phyloP scores from a whole-genome alignment of 64 coral and sea anemone genomes.

The Montipora cactus region DNA sequence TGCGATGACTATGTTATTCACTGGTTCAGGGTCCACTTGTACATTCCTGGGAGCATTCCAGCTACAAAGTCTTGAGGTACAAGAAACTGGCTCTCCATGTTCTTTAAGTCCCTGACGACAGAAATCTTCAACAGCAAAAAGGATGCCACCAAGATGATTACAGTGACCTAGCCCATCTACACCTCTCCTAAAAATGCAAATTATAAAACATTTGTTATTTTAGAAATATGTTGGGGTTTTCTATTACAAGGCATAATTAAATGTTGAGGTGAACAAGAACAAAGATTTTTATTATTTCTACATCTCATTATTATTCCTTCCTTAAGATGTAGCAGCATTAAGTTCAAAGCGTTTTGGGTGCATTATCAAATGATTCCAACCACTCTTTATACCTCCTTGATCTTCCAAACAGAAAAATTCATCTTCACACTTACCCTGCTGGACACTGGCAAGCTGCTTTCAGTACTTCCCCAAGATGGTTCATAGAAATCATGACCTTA shows the following conservation, averaged over 20 bases:
- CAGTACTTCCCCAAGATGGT: neutral
- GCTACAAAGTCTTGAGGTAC: conserved; percentile 55
- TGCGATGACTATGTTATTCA: conserved; percentile 54
- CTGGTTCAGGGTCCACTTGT: conserved; percentile 50
- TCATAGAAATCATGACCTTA: conserved; percentile 7
- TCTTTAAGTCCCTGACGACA: conserved; percentile 55
- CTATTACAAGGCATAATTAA: conserved; percentile 19
- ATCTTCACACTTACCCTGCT: conserved; percentile 58
- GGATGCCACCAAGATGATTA: conserved; percentile 74
- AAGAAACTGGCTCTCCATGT: conserved; percentile 43
- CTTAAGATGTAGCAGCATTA: conserved; percentile 11
- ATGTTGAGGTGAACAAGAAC: neutral
- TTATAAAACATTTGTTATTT: conserved; percentile 4
- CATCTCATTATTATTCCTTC: conserved; percentile 9
- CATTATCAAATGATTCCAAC: conserved; percentile 2
- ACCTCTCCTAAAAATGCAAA: conserved; percentile 64
- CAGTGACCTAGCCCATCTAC: conserved; percentile 58
- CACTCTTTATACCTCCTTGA: neutral
- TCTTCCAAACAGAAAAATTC: neutral
- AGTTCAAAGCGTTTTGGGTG: neutral
- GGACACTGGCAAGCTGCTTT: conserved; percentile 68
- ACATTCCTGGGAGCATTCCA: conserved; percentile 78
- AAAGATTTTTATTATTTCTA: neutral
- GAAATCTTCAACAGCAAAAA: conserved; percentile 79
- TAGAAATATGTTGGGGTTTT: conserved; percentile 28